Conservation (phyloP, 1,140 invertebrate genomes). For the Wasmannia auropunctata region DNA sequence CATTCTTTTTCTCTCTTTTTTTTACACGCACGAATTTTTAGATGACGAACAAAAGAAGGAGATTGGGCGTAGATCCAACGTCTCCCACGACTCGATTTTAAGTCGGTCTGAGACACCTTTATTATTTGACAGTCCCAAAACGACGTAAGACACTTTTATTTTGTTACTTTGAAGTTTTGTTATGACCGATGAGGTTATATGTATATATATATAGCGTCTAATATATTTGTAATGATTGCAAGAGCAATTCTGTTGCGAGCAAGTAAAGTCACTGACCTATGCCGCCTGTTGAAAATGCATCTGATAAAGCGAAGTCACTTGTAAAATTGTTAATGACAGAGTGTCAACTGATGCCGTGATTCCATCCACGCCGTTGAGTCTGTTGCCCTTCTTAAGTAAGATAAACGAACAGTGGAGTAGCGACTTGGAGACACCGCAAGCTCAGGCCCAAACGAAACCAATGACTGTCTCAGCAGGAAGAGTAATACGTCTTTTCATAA, state of each 20-base stretch:
- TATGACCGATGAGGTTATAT: not conserved
- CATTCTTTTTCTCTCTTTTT: not conserved
- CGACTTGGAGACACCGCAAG: slow-evolving; percentile 79
- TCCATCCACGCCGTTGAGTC: slow-evolving; percentile 76
- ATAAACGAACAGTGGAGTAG: slow-evolving; percentile 78
- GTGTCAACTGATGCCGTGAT: slow-evolving; percentile 69
- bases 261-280: not conserved
- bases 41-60: slow-evolving; percentile 65
- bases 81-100: slow-evolving; percentile 42
- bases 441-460: not conserved
- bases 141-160: slow-evolving; percentile 50
- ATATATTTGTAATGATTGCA: not conserved
- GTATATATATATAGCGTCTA: too few relatives aligned
- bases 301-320: not conserved
- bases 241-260: not conserved
- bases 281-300: not conserved
- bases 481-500: slow-evolving; percentile 22
- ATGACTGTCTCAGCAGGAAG: not conserved
- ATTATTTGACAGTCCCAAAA: slow-evolving; percentile 10
- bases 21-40: slow-evolving; percentile 56
- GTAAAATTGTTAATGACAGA: slow-evolving; percentile 57
- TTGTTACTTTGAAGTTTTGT: slow-evolving; percentile 9
- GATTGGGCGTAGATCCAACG: slow-evolving; percentile 7
- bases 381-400: slow-evolving; percentile 77
- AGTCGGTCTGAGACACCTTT: slow-evolving; percentile 64